Evolutionary conservation across 2,113 vertebrate species (phyloP).

Genomic region (Fregata magnificens): DNA sequence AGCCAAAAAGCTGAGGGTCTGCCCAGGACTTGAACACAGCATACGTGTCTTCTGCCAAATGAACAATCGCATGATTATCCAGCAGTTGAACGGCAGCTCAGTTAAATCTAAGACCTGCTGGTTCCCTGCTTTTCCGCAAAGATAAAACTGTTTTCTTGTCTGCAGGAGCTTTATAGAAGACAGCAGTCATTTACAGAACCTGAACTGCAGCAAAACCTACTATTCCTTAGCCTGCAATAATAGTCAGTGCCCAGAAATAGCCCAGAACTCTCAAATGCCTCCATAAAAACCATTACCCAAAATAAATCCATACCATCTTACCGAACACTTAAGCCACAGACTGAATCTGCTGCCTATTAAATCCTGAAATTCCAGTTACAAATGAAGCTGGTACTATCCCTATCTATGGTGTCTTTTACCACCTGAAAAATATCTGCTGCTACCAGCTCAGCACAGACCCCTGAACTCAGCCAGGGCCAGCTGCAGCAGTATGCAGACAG

Average conservation of each 20-base stretch:
- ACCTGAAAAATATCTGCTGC: neutral
- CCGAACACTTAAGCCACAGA: neutral
- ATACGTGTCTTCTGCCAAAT: neutral
- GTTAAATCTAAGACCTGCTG: neutral
- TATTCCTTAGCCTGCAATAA: neutral
- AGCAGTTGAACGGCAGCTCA: neutral
- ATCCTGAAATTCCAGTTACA: neutral
- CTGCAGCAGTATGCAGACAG: neutral
- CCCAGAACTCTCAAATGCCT: neutral
- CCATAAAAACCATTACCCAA: neutral
- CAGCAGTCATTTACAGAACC: neutral
- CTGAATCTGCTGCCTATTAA: neutral
- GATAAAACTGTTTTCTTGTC: neutral
- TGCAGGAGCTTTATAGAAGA: neutral
- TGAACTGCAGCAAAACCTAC: neutral
- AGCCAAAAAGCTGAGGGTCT: neutral
- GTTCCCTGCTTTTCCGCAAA: neutral
- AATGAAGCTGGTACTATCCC: neutral
- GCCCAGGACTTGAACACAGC: neutral
- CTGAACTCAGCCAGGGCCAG: neutral
- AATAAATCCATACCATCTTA: neutral
- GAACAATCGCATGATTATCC: fast-evolving
- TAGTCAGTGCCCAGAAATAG: neutral
- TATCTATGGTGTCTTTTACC: neutral
- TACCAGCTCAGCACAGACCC: neutral